phyloP scores from a whole-genome alignment of 2,888 invertebrate species.

The Mayetiola destructor region DNA sequence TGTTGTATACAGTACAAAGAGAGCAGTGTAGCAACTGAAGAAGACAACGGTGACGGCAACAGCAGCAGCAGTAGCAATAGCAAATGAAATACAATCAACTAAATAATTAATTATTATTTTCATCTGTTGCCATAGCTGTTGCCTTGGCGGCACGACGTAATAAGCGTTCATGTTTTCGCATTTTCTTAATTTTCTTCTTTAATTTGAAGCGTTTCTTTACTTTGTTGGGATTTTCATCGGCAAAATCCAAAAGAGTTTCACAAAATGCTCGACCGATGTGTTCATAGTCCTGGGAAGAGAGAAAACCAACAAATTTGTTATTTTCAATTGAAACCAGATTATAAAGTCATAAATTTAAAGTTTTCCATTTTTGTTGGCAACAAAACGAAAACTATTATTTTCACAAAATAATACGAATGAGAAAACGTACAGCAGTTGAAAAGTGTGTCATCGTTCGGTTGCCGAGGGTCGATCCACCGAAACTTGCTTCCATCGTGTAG shows the following conservation, averaged over 20 bases:
- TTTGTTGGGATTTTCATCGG: conserved; percentile 72
- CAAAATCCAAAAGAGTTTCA: conserved; percentile 82
- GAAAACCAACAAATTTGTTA: not conserved
- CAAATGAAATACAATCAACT: no score
- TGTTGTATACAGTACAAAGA: no score
- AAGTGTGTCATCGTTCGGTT: conserved; percentile 74
- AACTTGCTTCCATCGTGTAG: conserved; percentile 90
- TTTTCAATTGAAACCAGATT: not conserved
- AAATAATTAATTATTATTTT: no score
- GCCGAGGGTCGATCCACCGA: conserved; percentile 77
- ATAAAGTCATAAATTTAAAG: not conserved
- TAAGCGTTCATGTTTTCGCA: conserved; percentile 34
- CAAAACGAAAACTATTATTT: not conserved
- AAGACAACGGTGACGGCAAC: no score
- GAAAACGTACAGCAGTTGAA: conserved; percentile 39
- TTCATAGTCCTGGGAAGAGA: conserved; percentile 48
- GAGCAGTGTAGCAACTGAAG: not conserved
- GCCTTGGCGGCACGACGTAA: conserved; percentile 33
- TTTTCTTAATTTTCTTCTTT: conserved; percentile 27
- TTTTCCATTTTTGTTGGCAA: not conserved
- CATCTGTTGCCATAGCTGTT: not conserved
- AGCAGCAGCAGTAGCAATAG: no score
- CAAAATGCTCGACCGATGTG: conserved; percentile 80
- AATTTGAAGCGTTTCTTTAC: conserved; percentile 35
- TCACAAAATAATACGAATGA: conserved; percentile 7